phyloP scores from a whole-genome alignment of 2,888 invertebrate genomes.

The Mythimna loreyi region DNA sequence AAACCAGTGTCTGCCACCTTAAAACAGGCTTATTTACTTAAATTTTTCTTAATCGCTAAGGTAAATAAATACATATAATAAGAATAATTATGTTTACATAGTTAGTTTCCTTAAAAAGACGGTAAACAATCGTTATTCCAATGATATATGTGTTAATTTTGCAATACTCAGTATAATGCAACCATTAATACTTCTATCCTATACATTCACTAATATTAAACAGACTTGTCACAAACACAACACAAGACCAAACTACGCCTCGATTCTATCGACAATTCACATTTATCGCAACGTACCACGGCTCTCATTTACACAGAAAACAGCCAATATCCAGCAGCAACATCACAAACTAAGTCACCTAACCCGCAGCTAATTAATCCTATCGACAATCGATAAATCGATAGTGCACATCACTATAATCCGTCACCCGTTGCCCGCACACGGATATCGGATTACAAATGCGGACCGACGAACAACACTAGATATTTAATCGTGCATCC shows the following conservation, averaged over 20 bases:
- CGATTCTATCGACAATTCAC: neutral
- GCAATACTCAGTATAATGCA: neutral
- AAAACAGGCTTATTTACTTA: neutral
- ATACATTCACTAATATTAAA: neutral
- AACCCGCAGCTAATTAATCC: conserved; percentile 59
- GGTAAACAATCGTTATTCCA: neutral
- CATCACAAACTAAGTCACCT: conserved; percentile 49
- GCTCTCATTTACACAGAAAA: conserved; percentile 42
- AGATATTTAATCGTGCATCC: conserved; percentile 65
- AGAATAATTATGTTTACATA: neutral
- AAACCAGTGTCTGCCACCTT: neutral
- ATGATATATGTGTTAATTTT: neutral
- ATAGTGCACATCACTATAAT: conserved; percentile 68
- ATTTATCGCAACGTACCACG: conserved; percentile 20
- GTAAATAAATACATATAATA: too few species aligned
- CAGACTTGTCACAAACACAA: conserved; percentile 1
- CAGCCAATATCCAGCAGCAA: conserved; percentile 44
- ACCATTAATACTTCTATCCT: neutral
- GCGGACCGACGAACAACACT: conserved; percentile 69
- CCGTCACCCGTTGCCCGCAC: conserved; percentile 74
- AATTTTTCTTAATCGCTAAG: too few species aligned
- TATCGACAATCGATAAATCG: conserved; percentile 61
- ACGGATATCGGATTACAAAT: conserved; percentile 86
- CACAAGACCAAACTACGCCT: neutral
- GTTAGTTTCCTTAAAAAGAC: neutral